These are phyloP conservation scores for Agrochola lota DNA, from an alignment of 2,888 invertebrate species.

Conservation along the genomic window DNA sequence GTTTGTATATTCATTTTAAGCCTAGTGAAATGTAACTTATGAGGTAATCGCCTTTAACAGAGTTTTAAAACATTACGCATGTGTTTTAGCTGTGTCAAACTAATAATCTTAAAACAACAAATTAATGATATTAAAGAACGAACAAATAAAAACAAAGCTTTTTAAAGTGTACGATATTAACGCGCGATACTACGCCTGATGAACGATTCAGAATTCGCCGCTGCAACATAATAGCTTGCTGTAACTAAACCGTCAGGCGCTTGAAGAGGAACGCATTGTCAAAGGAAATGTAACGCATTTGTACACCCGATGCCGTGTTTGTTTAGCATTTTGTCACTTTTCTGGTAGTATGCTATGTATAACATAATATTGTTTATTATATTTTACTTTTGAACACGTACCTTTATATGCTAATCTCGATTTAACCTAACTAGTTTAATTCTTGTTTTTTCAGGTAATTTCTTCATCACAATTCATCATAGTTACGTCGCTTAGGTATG, in stretches of 20 bases:
- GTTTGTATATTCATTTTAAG: background rate
- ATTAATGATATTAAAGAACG: background rate
- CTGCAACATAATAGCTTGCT: conserved; percentile 64
- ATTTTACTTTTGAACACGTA: background rate
- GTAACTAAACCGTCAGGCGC: conserved; percentile 71
- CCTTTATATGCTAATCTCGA: too few species aligned
- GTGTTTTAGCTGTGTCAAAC: background rate
- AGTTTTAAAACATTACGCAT: background rate
- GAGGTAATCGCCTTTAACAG: too few species aligned
- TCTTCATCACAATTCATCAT: background rate
- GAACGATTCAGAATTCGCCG: background rate
- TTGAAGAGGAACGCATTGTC: conserved; percentile 1
- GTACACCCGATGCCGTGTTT: background rate
- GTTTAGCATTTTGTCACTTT: background rate
- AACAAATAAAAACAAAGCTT: too few species aligned
- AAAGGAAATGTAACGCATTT: background rate
- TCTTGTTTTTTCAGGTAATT: conserved; percentile 55
- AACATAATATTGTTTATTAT: background rate
- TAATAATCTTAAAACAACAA: background rate
- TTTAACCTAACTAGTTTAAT: background rate
- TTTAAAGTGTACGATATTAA: background rate
- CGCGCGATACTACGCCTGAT: conserved; percentile 26
- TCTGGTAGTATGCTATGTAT: background rate
- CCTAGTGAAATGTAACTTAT: background rate
- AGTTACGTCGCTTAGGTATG: background rate